These are phyloP conservation scores for Phengaris alcon DNA, from an alignment of 2,888 invertebrate species.

Conservation along the genomic window DNA sequence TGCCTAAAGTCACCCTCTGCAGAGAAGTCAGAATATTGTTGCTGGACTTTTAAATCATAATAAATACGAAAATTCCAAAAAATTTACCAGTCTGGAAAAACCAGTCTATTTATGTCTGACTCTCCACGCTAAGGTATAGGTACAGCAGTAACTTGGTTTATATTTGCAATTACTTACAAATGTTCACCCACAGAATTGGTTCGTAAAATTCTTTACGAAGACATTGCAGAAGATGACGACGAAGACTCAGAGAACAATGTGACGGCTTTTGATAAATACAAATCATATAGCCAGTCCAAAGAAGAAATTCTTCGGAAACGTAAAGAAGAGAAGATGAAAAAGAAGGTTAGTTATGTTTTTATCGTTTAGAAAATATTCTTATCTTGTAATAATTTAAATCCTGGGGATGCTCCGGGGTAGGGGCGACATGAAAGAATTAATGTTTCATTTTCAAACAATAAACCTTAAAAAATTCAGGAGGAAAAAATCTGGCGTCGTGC, in stretches of 20 bases:
- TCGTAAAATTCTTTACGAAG: conserved; percentile 64
- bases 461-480: conserved; percentile 44
- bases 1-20: no score
- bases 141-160: no score
- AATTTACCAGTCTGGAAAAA: no score
- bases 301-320: conserved; percentile 54
- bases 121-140: no score
- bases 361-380: not conserved
- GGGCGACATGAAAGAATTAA: no score
- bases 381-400: not conserved
- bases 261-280: conserved; percentile 63
- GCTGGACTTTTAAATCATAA: no score
- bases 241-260: conserved; percentile 44
- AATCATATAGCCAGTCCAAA: conserved; percentile 53
- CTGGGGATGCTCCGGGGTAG: no score
- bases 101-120: no score
- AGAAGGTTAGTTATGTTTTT: conserved; percentile 41
- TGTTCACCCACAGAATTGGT: conserved; percentile 50
- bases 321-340: conserved; percentile 44
- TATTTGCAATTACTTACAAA: not conserved
- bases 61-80: no score
- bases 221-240: conserved; percentile 51
- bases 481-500: conserved; percentile 48
- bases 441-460: not conserved
- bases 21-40: no score